phyloP scores from a whole-genome alignment of 2,888 invertebrate genomes.

The Heliconius sara region DNA sequence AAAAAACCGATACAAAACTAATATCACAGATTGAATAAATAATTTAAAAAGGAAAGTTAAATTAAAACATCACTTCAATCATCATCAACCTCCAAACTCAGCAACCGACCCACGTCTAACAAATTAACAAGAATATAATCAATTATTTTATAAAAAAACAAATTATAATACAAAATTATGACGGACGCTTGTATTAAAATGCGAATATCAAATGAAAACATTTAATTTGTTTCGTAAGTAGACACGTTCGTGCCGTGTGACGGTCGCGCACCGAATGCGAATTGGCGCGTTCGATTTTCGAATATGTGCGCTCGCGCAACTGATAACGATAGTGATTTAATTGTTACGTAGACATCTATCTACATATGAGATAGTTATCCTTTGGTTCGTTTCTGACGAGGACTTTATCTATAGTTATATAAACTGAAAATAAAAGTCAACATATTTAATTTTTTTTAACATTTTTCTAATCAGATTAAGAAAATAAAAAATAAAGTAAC shows the following conservation, averaged over 20 bases:
- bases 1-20: slow-evolving; percentile 53
- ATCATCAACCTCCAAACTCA: slow-evolving; percentile 65
- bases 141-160: slow-evolving; percentile 69
- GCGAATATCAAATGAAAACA: slow-evolving; percentile 61
- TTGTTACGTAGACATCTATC: slow-evolving; percentile 17
- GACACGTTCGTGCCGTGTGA: slow-evolving; percentile 58
- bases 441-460: background rate
- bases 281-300: slow-evolving; percentile 36
- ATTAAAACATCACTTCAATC: slow-evolving; percentile 59
- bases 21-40: slow-evolving; percentile 80
- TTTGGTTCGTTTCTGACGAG: slow-evolving; percentile 1
- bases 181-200: slow-evolving; percentile 68
- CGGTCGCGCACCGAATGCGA: slow-evolving; percentile 60
- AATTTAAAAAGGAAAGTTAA: slow-evolving; percentile 50
- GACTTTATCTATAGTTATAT: background rate
- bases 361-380: background rate
- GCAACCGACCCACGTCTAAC: slow-evolving; percentile 56
- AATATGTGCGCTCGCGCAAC: slow-evolving; percentile 39
- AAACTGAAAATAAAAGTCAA: background rate
- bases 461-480: no score
- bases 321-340: slow-evolving; percentile 43
- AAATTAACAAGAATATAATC: slow-evolving; percentile 60
- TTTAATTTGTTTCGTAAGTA: slow-evolving; percentile 39
- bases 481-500: no score
- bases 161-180: slow-evolving; percentile 70